phyloP scores from a whole-genome alignment of 2,797 vertebrate genomes.

The Gymnodraco acuticeps region DNA sequence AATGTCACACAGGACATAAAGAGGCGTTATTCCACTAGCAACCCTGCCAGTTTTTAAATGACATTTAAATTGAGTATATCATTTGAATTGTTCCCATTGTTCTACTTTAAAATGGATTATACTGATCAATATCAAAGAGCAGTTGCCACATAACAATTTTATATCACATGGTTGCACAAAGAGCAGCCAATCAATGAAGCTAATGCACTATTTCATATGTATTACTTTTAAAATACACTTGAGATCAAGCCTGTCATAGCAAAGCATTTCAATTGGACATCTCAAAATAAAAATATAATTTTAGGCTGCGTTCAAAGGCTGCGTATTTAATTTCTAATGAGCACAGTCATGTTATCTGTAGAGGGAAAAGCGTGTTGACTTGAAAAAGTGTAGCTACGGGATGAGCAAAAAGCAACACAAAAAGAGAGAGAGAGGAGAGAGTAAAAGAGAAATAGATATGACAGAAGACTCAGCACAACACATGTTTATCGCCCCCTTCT shows the following conservation, averaged over 20 bases:
- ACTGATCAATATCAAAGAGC: conserved; percentile 20
- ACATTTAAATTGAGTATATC: conserved; percentile 30
- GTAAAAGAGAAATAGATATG: conserved; percentile 32
- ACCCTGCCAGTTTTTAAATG: background rate
- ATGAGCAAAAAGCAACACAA: conserved; percentile 11
- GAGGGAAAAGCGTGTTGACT: background rate
- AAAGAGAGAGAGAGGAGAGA: conserved; percentile 18
- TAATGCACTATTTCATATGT: background rate
- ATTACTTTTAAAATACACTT: background rate
- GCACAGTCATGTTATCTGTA: background rate
- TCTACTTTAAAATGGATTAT: conserved; percentile 12
- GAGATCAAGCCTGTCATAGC: no score
- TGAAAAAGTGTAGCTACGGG: background rate
- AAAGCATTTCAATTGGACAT: no score
- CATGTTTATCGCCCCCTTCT: conserved; percentile 47
- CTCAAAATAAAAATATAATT: no score
- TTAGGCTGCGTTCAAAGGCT: no score
- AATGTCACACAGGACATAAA: conserved; percentile 1
- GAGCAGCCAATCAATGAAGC: background rate
- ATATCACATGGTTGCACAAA: background rate
- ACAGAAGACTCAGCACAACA: conserved; percentile 46
- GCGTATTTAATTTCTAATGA: conserved; percentile 9
- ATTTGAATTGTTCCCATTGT: background rate
- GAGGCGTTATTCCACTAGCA: background rate
- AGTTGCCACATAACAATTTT: conserved; percentile 3